Evolutionary conservation across 1,140 invertebrate genomes (phyloP), one percentile per base, ranked within the genome.

Genomic region (Diachasmimorpha longicaudata): DNA sequence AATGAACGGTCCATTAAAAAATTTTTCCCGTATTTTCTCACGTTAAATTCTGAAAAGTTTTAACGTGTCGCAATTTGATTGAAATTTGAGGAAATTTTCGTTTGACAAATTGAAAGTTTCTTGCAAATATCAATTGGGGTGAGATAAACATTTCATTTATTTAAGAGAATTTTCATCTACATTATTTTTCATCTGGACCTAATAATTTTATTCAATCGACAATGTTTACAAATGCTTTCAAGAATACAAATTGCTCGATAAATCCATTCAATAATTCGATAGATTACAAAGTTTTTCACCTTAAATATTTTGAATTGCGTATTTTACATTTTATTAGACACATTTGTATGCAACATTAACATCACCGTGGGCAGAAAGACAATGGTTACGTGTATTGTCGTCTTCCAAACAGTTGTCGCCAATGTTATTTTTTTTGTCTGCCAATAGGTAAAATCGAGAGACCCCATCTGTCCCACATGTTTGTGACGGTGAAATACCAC

Each of bases 351-450:
- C 39, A 66, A 77, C 75, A 79, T 79, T 79, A 79, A 63, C 71
- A 79, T 75, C 63, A 48, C 72, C 78, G 78, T 79, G 73, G 78
- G 75, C 63, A 74, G 71, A 72, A 70, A 76, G 72, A 79, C 78
- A 79, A 79, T 79, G 75, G 78, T 77, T 48, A 46, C 19, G 21
- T 19, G 31, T 58, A 66, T 25, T 16, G 75, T 23, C 25, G 19
- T 21, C 31, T 46, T 58, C 13, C 25, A 23, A 71, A 69, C 23
- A 58, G 31, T 68, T 63, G 44, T 70, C 16, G 48, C 11, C 19
- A 11, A 25, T 58, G 48, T 72, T 39, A 16, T 36, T 9, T 39
- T 36, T 36, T 9, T 42, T 55, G 46, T 48, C 23, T 71, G 14
- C 21, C 48, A 13, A 72, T 10, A 16, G n/a, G 52, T 11, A 72